phyloP scores from a whole-genome alignment of 1,140 invertebrate genomes.

The Scaptomyza montana region DNA sequence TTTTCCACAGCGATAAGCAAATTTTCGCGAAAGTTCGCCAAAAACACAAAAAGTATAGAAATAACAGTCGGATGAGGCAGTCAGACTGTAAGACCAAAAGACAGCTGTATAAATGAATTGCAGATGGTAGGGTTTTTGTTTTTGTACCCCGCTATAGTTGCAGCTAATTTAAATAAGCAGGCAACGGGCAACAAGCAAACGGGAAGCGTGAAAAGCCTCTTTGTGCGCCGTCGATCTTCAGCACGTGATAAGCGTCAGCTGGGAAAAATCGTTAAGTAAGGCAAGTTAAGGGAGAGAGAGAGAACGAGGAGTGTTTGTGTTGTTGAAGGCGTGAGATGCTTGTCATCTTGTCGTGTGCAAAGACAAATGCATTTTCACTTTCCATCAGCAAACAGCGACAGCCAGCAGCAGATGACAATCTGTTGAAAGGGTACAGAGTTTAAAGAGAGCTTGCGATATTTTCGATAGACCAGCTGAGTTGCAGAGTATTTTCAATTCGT shows the following conservation, averaged over 20 bases:
- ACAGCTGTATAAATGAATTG: slow-evolving; percentile 78
- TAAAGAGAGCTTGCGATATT: background rate
- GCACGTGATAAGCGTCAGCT: slow-evolving; percentile 68
- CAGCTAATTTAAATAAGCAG: slow-evolving; percentile 76
- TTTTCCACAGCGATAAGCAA: slow-evolving; percentile 67
- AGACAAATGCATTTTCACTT: slow-evolving; percentile 32
- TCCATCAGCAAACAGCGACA: background rate
- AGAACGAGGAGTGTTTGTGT: slow-evolving; percentile 1
- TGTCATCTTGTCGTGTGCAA: slow-evolving; percentile 13
- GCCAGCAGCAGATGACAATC: slow-evolving; percentile 5
- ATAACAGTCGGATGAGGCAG: slow-evolving; percentile 53
- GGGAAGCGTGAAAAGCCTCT: slow-evolving; percentile 55
- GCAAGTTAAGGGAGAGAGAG: background rate
- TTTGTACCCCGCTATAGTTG: slow-evolving; percentile 47
- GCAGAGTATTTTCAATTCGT: background rate
- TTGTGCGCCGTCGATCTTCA: slow-evolving; percentile 50
- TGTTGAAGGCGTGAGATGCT: slow-evolving; percentile 63
- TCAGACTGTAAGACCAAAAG: slow-evolving; percentile 42
- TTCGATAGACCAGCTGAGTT: too few species aligned
- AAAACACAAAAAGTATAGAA: slow-evolving; percentile 43
- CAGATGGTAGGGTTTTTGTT: slow-evolving; percentile 49
- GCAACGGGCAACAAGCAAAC: background rate
- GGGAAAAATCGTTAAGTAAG: slow-evolving; percentile 16
- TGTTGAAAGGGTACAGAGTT: background rate
- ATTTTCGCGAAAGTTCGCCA: slow-evolving; percentile 67